Conservation (phyloP, 2,888 invertebrate species). For the Tricholauxania praeusta region DNA sequence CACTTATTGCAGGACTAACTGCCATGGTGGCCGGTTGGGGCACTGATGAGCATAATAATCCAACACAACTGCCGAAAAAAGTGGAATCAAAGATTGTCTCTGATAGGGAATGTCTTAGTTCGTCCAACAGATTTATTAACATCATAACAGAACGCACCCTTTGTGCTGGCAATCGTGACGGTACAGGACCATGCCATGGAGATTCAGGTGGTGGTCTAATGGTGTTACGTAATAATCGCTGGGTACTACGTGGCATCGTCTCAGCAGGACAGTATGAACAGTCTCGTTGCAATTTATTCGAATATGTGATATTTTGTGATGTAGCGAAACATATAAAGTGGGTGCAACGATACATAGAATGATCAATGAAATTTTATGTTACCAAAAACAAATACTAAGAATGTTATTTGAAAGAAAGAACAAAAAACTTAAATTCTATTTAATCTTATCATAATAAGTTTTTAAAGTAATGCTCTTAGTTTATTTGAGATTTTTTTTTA, state of each 20-base stretch:
- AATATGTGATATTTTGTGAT: slow-evolving; percentile 71
- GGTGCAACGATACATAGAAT: slow-evolving; percentile 57
- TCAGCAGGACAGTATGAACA: slow-evolving; percentile 64
- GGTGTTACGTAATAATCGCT: slow-evolving; percentile 64
- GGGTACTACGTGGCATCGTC: slow-evolving; percentile 69
- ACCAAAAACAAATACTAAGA: too few species aligned
- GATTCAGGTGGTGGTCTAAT: slow-evolving; percentile 75
- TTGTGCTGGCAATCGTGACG: slow-evolving; percentile 63
- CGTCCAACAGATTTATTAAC: slow-evolving; percentile 45
- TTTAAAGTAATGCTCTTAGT: too few species aligned
- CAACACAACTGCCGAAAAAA: slow-evolving; percentile 62
- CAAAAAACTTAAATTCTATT: too few species aligned
- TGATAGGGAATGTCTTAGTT: slow-evolving; percentile 68
- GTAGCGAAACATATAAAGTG: slow-evolving; percentile 69
- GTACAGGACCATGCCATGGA: slow-evolving; percentile 59
- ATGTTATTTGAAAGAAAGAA: too few species aligned
- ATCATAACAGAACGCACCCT: slow-evolving; percentile 50
- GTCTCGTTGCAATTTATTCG: slow-evolving; percentile 71
- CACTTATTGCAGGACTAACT: slow-evolving; percentile 54
- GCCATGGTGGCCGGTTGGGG: slow-evolving; percentile 71
- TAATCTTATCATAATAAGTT: too few species aligned
- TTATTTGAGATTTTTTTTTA: too few species aligned
- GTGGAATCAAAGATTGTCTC: slow-evolving; percentile 66
- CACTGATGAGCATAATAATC: slow-evolving; percentile 53
- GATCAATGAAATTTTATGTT: too few species aligned